Conservation (phyloP, 2,888 invertebrate species). For the Eristalis intricaria region DNA sequence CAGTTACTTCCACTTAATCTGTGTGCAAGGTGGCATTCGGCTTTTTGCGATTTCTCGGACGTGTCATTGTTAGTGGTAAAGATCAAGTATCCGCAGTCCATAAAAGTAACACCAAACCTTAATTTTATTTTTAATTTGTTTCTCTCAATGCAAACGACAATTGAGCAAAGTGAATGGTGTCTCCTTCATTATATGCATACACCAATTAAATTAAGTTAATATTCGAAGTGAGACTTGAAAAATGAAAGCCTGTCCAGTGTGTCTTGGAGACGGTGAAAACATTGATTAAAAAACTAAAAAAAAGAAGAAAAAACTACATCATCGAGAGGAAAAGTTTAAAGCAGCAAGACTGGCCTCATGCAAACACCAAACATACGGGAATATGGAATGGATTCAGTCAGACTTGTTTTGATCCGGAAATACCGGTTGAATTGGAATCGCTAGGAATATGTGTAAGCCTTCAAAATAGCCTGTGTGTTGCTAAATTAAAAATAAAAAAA, state of each 20-base stretch:
- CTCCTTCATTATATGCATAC: background rate
- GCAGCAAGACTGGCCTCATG: conserved; percentile 54
- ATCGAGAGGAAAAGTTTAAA: conserved; percentile 66
- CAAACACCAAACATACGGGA: conserved; percentile 46
- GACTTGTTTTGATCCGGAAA: conserved; percentile 72
- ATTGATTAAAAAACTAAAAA: conserved; percentile 21
- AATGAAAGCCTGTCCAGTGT: conserved; percentile 55
- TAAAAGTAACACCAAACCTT: conserved; percentile 28
- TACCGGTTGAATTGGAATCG: conserved; percentile 68
- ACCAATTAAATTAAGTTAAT: conserved; percentile 32
- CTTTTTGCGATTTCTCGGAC: conserved; percentile 46
- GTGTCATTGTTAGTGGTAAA: conserved; percentile 58
- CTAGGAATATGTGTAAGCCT: conserved; percentile 71
- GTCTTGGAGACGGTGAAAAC: conserved; percentile 38
- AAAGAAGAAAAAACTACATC: conserved; percentile 7
- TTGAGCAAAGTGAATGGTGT: conserved; percentile 48
- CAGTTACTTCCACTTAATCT: conserved; percentile 63
- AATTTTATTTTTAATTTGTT: conserved; percentile 31
- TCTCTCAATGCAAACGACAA: conserved; percentile 53
- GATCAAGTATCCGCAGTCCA: conserved; percentile 21
- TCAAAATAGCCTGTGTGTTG: conserved; percentile 51
- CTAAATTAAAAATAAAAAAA: conserved; percentile 18
- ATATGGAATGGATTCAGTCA: conserved; percentile 62
- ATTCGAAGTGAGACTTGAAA: conserved; percentile 36
- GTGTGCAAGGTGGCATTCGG: conserved; percentile 54